Percentiles rank a stretch among this genome's conserved stretches.
These are phyloP conservation scores for Ceryle rudis DNA, from an alignment of 2,797 vertebrate species.

Conservation along the genomic window DNA sequence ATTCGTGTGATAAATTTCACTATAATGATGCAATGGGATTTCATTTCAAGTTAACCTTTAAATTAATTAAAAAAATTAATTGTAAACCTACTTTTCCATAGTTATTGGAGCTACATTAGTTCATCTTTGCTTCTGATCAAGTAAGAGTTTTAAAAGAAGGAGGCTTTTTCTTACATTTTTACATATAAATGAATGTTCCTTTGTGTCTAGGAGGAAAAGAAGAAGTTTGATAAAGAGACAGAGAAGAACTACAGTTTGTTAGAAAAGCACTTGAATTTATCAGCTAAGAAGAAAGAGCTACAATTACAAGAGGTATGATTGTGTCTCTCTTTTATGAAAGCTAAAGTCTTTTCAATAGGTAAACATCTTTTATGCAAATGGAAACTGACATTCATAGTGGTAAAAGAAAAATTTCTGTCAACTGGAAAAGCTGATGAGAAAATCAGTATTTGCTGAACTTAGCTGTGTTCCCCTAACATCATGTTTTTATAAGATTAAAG, in stretches of 20 bases:
- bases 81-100: background rate
- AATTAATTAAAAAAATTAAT: background rate
- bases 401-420: background rate
- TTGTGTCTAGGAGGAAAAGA: constrained; percentile 89
- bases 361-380: background rate
- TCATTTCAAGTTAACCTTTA: background rate
- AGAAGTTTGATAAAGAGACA: constrained; percentile 97
- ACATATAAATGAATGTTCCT: background rate
- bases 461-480: background rate
- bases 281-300: constrained; percentile 97
- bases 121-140: background rate
- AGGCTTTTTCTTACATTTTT: background rate
- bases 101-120: background rate
- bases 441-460: background rate
- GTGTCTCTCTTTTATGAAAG: background rate
- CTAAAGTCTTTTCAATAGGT: background rate
- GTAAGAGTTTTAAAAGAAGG: background rate
- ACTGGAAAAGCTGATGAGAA: background rate
- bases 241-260: constrained; percentile 97
- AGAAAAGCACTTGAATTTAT: constrained; percentile 96
- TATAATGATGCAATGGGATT: background rate
- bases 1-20: background rate
- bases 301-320: constrained; percentile 93
- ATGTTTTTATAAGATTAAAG: too few relatives aligned
- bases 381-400: background rate